Conservation (phyloP, 2,888 invertebrate genomes). For the Bellardia bayeri region DNA sequence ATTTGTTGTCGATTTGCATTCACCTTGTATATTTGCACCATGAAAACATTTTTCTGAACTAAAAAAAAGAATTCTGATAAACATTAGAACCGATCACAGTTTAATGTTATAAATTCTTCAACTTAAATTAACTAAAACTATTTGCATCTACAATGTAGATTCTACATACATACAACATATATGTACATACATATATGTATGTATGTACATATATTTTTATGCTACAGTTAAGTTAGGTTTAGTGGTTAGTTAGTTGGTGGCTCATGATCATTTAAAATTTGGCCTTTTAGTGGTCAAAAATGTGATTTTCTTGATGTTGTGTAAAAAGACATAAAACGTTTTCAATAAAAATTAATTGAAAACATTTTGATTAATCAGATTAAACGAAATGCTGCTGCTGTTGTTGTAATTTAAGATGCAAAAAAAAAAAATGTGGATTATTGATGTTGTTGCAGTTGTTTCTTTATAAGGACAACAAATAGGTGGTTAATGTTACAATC, state of each 20-base stretch:
- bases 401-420: slow-evolving; percentile 32
- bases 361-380: slow-evolving; percentile 61
- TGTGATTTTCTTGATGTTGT: slow-evolving; percentile 6
- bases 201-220: too few relatives aligned
- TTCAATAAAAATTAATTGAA: slow-evolving; percentile 63
- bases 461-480: slow-evolving; percentile 61
- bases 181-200: too few relatives aligned
- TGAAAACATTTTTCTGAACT: too few relatives aligned
- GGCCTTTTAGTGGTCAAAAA: slow-evolving; percentile 43
- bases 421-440: slow-evolving; percentile 27
- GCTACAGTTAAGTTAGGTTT: too few relatives aligned
- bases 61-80: too few relatives aligned
- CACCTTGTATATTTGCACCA: too few relatives aligned
- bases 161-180: too few relatives aligned
- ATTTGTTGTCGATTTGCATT: too few relatives aligned
- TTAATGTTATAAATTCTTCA: too few relatives aligned
- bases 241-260: neutral
- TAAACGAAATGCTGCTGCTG: slow-evolving; percentile 48
- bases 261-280: slow-evolving; percentile 40
- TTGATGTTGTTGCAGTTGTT: slow-evolving; percentile 41
- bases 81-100: too few relatives aligned
- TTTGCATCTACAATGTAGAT: too few relatives aligned
- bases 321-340: slow-evolving; percentile 37
- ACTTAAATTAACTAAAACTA: too few relatives aligned
- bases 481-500: slow-evolving; percentile 71